Conservation (phyloP, 1,140 invertebrate genomes). For the Chymomyza costata region DNA sequence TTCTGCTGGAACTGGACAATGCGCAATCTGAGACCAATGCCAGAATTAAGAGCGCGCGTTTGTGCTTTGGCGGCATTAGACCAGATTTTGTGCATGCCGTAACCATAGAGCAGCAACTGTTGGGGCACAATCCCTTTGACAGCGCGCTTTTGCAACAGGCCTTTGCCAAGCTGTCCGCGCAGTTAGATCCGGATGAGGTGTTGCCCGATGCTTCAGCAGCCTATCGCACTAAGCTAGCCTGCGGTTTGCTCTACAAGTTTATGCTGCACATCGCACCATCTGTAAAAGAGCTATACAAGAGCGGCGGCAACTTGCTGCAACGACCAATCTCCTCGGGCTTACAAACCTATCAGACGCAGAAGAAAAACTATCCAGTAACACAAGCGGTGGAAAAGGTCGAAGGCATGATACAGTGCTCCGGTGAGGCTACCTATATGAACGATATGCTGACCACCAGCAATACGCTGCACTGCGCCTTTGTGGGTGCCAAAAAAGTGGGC, state of each 20-base stretch:
- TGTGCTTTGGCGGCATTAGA: conserved; percentile 83
- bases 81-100: conserved; percentile 83
- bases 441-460: conserved; percentile 78
- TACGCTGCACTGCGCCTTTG: conserved; percentile 82
- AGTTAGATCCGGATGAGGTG: conserved; percentile 80
- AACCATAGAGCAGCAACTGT: conserved; percentile 81
- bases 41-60: conserved; percentile 46
- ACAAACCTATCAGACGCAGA: conserved; percentile 84
- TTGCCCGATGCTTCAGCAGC: conserved; percentile 80
- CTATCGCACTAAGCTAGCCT: conserved; percentile 81
- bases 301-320: conserved; percentile 79
- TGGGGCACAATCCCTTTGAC: conserved; percentile 77
- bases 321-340: conserved; percentile 82
- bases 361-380: conserved; percentile 86
- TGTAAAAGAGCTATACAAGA: conserved; percentile 72
- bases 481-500: conserved; percentile 77
- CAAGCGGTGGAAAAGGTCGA: conserved; percentile 87
- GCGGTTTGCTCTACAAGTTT: conserved; percentile 85
- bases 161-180: conserved; percentile 77
- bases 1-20: conserved; percentile 78
- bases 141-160: conserved; percentile 77
- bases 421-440: conserved; percentile 84
- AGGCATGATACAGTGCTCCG: conserved; percentile 83
- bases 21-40: conserved; percentile 57
- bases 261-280: conserved; percentile 76